Evolutionary conservation across 2,797 vertebrate species (phyloP).

Genomic region (Pseudotriccus pelzelni): DNA sequence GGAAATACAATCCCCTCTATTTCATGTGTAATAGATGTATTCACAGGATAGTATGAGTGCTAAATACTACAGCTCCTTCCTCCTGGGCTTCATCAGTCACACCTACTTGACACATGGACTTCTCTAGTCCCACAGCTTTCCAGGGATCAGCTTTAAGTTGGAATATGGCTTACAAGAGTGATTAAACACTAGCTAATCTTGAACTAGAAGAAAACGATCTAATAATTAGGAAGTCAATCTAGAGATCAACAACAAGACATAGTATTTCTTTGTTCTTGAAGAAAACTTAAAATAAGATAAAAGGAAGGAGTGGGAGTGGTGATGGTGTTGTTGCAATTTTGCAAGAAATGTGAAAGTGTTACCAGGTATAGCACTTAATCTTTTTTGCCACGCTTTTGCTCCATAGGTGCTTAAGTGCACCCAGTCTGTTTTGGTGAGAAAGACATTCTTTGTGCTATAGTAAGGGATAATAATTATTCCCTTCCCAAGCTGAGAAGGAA

Average conservation of each 20-base stretch:
- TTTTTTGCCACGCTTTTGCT: not conserved
- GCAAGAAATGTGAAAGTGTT: not conserved
- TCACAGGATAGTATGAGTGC: not conserved
- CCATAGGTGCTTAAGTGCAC: rapidly evolving
- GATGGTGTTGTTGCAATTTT: rapidly evolving
- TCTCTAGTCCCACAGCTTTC: not conserved
- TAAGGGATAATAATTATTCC: not conserved
- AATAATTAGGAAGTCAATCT: not conserved
- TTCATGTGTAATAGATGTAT: not conserved
- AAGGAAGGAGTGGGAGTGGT: rapidly evolving
- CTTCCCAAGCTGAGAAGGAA: not conserved
- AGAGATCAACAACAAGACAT: not conserved
- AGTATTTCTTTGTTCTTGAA: not conserved
- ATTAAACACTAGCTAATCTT: not conserved
- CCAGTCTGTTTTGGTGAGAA: not conserved
- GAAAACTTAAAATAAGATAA: not conserved
- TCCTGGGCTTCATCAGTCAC: not conserved
- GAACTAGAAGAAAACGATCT: not conserved
- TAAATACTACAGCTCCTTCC: not conserved
- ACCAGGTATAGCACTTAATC: not conserved
- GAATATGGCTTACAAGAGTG: not conserved
- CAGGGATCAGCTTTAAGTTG: not conserved
- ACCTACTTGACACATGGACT: not conserved
- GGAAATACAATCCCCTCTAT: not conserved
- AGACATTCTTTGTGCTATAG: not conserved